Percentiles rank a stretch among this genome's conserved stretches.
These are phyloP conservation scores for Lagopus muta DNA, from an alignment of 2,113 vertebrate genomes.

Conservation along the genomic window DNA sequence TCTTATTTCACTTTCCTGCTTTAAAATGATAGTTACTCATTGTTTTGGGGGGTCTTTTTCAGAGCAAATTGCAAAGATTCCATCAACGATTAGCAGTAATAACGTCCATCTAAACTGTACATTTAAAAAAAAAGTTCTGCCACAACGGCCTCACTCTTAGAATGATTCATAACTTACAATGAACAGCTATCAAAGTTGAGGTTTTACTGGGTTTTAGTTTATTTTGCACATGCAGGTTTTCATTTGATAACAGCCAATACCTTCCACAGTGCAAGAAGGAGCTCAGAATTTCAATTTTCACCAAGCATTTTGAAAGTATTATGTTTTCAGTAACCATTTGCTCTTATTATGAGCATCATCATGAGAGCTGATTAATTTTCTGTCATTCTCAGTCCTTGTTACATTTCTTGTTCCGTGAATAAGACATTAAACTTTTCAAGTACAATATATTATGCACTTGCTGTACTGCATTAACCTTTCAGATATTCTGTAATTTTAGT, in stretches of 20 bases:
- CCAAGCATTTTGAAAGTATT: not conserved
- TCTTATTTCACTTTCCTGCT: not conserved
- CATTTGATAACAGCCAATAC: rapidly evolving
- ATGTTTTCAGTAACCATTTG: not conserved
- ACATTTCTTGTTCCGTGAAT: slow-evolving; percentile 2
- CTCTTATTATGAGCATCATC: not conserved
- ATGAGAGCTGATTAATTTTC: slow-evolving; percentile 28
- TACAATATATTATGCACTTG: slow-evolving; percentile 32
- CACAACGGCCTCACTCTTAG: not conserved
- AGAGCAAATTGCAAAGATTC: not conserved
- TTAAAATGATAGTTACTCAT: not conserved
- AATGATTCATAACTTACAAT: not conserved
- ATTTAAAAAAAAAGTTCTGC: not conserved
- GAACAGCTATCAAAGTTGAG: not conserved
- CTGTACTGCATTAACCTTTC: slow-evolving; percentile 51
- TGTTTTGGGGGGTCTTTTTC: not conserved
- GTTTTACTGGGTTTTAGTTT: not conserved
- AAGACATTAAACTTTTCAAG: slow-evolving; percentile 55
- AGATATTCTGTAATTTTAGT: slow-evolving; percentile 19
- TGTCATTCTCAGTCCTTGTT: slow-evolving; percentile 34
- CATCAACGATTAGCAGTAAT: not conserved
- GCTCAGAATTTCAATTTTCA: not conserved
- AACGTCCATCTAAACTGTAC: not conserved
- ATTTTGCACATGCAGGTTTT: not conserved
- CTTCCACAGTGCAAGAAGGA: not conserved